These are phyloP conservation scores for Echiichthys vipera DNA, from an alignment of 2,797 vertebrate species.

Conservation along the genomic window DNA sequence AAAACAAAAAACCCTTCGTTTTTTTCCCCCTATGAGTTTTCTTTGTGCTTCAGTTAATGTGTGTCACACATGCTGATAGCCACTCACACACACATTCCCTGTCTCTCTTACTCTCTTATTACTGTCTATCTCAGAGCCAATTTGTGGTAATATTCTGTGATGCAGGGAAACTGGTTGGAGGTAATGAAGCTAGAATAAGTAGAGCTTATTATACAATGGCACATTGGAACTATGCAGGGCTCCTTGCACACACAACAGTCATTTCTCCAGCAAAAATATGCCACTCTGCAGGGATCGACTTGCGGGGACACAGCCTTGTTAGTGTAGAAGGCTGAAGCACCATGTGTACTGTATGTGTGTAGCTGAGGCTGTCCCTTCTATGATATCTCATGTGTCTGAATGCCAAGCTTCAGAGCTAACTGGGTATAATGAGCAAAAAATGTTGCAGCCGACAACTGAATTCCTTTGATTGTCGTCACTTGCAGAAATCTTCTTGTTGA, in stretches of 20 bases:
- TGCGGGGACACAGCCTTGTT: constrained; percentile 58
- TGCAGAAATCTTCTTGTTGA: constrained; percentile 21
- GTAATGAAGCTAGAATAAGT: constrained; percentile 77
- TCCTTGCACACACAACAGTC: constrained; percentile 49
- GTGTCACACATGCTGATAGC: constrained; percentile 18
- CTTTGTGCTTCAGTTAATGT: constrained; percentile 16
- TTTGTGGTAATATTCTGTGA: constrained; percentile 66
- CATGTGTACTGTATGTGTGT: constrained; percentile 6
- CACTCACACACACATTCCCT: constrained; percentile 16
- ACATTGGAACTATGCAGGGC: constrained; percentile 44
- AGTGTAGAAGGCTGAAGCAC: constrained; percentile 44
- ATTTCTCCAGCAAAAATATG: constrained; percentile 60
- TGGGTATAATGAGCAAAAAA: constrained; percentile 67
- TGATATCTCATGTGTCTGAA: constrained; percentile 49
- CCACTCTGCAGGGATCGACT: constrained; percentile 59
- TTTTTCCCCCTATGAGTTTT: constrained; percentile 18
- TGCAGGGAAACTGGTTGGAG: constrained; percentile 47
- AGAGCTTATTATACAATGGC: constrained; percentile 69
- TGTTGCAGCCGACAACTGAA: constrained; percentile 28
- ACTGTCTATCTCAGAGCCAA: constrained; percentile 64
- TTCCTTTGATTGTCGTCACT: constrained; percentile 42
- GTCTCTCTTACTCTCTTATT: constrained; percentile 49
- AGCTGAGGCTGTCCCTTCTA: constrained; percentile 33
- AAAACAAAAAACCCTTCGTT: too few species aligned
- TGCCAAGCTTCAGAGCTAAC: constrained; percentile 65